Evolutionary conservation across 2,888 invertebrate genomes (phyloP).

Genomic region (Acronicta psi): DNA sequence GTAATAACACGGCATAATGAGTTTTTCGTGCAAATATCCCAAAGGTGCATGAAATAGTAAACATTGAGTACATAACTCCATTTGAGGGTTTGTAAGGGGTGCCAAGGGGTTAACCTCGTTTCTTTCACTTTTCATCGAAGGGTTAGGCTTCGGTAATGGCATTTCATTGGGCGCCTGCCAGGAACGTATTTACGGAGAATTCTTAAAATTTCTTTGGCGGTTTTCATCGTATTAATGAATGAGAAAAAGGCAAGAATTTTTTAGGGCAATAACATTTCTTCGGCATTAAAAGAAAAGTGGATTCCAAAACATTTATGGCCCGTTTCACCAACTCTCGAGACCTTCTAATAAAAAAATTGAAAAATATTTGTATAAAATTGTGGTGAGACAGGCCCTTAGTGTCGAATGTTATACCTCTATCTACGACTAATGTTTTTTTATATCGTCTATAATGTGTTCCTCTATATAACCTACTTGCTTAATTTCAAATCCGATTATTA

Average conservation of each 20-base stretch:
- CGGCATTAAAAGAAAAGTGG: neutral
- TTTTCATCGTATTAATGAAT: constrained; percentile 16
- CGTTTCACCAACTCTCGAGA: too few relatives aligned
- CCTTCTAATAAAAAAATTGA: too few relatives aligned
- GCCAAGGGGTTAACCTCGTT: constrained; percentile 27
- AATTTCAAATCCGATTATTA: neutral
- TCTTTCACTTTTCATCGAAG: constrained; percentile 31
- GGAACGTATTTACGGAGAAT: constrained; percentile 13
- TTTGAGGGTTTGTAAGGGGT: constrained; percentile 11
- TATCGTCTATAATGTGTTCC: too few relatives aligned
- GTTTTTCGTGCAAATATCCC: constrained; percentile 36
- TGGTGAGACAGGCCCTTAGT: too few relatives aligned
- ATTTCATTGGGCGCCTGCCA: constrained; percentile 26
- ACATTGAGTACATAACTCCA: constrained; percentile 11
- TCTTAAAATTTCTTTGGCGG: constrained; percentile 18
- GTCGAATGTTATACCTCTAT: too few relatives aligned
- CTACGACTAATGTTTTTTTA: too few relatives aligned
- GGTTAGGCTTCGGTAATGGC: constrained; percentile 33
- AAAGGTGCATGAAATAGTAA: constrained; percentile 19
- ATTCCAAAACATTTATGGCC: neutral
- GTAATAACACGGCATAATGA: constrained; percentile 23
- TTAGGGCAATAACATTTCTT: neutral
- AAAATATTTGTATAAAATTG: too few relatives aligned
- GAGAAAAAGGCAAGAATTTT: constrained; percentile 6
- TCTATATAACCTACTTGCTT: neutral